phyloP scores from a whole-genome alignment of 2,888 invertebrate genomes.

The Gastracanthus pulcherrimus region DNA sequence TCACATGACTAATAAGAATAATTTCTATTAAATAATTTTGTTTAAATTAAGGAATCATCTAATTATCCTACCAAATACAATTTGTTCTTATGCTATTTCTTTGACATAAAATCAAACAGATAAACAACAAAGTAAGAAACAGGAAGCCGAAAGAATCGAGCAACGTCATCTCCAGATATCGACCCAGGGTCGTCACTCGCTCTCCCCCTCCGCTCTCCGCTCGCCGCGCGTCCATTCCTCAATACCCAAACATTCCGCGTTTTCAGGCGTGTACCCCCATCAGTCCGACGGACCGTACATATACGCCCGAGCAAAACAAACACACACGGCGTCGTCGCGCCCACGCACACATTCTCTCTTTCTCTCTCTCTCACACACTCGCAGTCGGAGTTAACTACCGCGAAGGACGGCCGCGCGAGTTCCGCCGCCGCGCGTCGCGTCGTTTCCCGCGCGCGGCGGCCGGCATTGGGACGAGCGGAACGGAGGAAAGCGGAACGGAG shows the following conservation, averaged over 20 bases:
- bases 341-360: neutral
- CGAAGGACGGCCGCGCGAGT: conserved; percentile 32
- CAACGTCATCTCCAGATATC: neutral
- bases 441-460: conserved; percentile 13
- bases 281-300: no score
- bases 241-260: neutral
- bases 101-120: no score
- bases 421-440: neutral
- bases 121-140: neutral
- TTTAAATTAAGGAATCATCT: no score
- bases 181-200: neutral
- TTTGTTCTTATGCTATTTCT: no score
- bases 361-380: neutral
- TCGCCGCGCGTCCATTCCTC: neutral
- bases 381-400: conserved; percentile 29
- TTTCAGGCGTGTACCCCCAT: neutral
- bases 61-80: no score
- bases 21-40: no score
- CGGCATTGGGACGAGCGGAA: neutral
- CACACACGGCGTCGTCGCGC: neutral
- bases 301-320: neutral
- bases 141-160: neutral
- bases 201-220: no score
- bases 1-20: no score
- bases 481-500: neutral